Evolutionary conservation across 2,888 invertebrate genomes (phyloP).

Genomic region (Drosophila glabriapex): DNA sequence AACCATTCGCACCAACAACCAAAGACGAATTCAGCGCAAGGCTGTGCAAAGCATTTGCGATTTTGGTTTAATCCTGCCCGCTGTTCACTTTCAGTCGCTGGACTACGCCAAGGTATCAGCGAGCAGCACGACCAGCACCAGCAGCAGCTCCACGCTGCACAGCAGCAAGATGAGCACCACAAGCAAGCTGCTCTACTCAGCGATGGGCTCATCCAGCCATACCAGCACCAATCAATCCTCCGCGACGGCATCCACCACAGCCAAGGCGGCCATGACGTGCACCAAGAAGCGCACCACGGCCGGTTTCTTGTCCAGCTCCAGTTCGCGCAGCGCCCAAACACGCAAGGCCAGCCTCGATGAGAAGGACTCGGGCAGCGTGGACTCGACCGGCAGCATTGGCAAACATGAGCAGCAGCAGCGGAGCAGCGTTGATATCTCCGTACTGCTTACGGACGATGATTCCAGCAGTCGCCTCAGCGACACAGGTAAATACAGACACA

Average conservation of each 20-base stretch:
- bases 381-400: slow-evolving; percentile 64
- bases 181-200: slow-evolving; percentile 60
- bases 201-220: slow-evolving; percentile 43
- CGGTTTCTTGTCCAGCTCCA: slow-evolving; percentile 43
- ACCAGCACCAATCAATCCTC: slow-evolving; percentile 12
- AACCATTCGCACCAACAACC: slow-evolving; percentile 67
- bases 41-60: slow-evolving; percentile 83
- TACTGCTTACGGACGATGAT: slow-evolving; percentile 84
- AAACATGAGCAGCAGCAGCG: slow-evolving; percentile 79
- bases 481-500: slow-evolving; percentile 72
- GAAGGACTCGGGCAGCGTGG: slow-evolving; percentile 79
- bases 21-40: slow-evolving; percentile 77
- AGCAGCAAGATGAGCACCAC: slow-evolving; percentile 61
- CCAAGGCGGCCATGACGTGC: slow-evolving; percentile 27
- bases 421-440: slow-evolving; percentile 83
- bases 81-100: slow-evolving; percentile 84
- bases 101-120: slow-evolving; percentile 82
- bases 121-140: slow-evolving; percentile 78
- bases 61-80: slow-evolving; percentile 81
- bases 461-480: slow-evolving; percentile 84
- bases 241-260: slow-evolving; percentile 33
- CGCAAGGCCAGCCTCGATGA: slow-evolving; percentile 82
- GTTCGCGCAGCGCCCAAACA: slow-evolving; percentile 62
- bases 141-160: slow-evolving; percentile 73
- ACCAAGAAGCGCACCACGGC: slow-evolving; percentile 65